Evolutionary conservation across 1,140 invertebrate genomes (phyloP).

Genomic region (Zaprionus tsacasi): DNA sequence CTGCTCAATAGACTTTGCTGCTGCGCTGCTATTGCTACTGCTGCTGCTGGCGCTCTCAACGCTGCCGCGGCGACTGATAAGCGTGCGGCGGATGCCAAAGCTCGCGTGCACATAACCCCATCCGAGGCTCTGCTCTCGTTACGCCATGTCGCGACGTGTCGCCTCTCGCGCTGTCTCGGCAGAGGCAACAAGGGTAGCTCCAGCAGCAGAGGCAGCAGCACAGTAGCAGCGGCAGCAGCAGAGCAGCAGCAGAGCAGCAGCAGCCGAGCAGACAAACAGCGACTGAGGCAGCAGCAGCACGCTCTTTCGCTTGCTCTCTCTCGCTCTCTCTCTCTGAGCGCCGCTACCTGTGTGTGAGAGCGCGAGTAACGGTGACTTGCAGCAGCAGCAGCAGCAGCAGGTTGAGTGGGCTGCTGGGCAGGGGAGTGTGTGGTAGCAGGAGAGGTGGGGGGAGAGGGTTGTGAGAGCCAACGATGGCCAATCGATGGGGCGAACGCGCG

Average conservation of each 20-base stretch:
- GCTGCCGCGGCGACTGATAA: conserved; percentile 71
- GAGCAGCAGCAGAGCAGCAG: background rate
- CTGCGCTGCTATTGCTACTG: background rate
- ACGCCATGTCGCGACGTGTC: background rate
- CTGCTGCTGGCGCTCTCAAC: conserved; percentile 51
- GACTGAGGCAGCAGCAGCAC: background rate
- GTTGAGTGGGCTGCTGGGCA: conserved; percentile 30
- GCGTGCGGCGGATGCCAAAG: conserved; percentile 43
- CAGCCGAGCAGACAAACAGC: background rate
- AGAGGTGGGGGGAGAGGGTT: background rate
- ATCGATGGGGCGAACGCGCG: conserved; percentile 75
- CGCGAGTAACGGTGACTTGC: conserved; percentile 39
- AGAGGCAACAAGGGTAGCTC: conserved; percentile 29
- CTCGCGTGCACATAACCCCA: conserved; percentile 57
- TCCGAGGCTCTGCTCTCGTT: conserved; percentile 19
- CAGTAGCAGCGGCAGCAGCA: background rate
- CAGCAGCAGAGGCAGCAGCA: conserved; percentile 7
- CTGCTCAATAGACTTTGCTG: background rate
- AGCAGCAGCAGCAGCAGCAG: conserved; percentile 42
- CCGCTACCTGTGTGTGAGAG: conserved; percentile 67
- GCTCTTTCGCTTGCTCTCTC: conserved; percentile 16
- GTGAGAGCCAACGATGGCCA: conserved; percentile 69
- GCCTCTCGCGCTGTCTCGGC: background rate
- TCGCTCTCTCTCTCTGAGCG: conserved; percentile 12
- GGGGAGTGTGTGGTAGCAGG: background rate